These are phyloP conservation scores for Drosophila mayaguana DNA, from an alignment of 2,888 invertebrate species.

Conservation along the genomic window DNA sequence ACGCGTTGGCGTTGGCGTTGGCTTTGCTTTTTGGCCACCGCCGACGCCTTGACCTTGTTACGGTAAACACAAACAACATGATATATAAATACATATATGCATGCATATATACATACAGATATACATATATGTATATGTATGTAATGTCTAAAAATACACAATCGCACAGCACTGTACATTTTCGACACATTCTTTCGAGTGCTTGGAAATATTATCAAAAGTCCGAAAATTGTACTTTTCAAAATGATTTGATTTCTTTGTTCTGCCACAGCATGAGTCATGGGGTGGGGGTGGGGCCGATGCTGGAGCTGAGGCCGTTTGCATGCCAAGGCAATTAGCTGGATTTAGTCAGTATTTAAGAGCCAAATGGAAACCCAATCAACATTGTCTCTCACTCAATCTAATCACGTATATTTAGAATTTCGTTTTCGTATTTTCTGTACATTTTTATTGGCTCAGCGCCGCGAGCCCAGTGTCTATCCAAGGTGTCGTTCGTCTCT, in stretches of 20 bases:
- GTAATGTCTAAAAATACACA: conserved; percentile 44
- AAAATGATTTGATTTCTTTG: not conserved
- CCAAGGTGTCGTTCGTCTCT: conserved; percentile 23
- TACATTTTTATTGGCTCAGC: conserved; percentile 43
- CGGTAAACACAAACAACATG: conserved; percentile 33
- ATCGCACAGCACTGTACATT: conserved; percentile 14
- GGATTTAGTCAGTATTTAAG: conserved; percentile 40
- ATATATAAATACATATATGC: conserved; percentile 1
- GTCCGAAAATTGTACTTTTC: conserved; percentile 2
- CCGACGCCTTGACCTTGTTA: conserved; percentile 74
- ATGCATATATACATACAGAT: not conserved
- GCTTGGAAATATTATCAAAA: conserved; percentile 42
- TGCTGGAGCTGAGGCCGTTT: not conserved
- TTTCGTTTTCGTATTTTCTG: conserved; percentile 17
- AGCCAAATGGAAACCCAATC: conserved; percentile 41
- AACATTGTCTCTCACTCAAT: conserved; percentile 16
- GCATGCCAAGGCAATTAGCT: conserved; percentile 37
- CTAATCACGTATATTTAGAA: conserved; percentile 31
- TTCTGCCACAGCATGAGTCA: not conserved
- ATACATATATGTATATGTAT: not conserved
- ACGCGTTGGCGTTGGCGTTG: conserved; percentile 18
- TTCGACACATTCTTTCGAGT: conserved; percentile 34
- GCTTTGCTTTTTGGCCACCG: conserved; percentile 38
- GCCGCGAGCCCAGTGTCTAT: conserved; percentile 29
- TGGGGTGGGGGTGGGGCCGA: not conserved